Evolutionary conservation across 2,888 invertebrate species (phyloP).

Genomic region (Eupithecia tripunctaria): DNA sequence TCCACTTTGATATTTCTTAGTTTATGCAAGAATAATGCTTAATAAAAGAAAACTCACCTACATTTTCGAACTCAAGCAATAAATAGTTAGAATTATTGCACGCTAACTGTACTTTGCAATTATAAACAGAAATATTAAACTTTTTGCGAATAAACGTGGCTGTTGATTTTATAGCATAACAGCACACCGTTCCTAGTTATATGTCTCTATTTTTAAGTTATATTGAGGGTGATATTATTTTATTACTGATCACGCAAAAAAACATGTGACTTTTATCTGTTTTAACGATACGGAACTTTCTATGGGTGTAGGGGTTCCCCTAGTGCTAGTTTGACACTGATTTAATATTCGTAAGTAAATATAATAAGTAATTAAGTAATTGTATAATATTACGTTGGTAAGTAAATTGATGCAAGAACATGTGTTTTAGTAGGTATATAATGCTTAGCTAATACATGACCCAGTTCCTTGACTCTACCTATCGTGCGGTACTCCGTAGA

Average conservation of each 20-base stretch:
- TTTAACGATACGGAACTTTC: not conserved
- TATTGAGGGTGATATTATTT: not conserved
- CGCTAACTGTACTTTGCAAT: conserved; percentile 9
- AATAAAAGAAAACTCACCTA: not conserved
- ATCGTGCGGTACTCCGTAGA: too few species aligned
- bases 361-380: too few species aligned
- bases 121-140: not conserved
- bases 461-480: too few species aligned
- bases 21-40: not conserved
- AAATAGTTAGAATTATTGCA: conserved; percentile 4
- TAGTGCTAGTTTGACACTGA: too few species aligned
- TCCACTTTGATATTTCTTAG: not conserved
- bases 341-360: too few species aligned
- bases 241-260: not conserved
- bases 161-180: not conserved
- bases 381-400: too few species aligned
- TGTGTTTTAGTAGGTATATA: too few species aligned
- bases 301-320: too few species aligned
- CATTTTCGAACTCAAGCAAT: not conserved
- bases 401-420: too few species aligned
- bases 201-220: not conserved
- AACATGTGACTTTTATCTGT: not conserved
- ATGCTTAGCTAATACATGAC: too few species aligned
- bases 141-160: not conserved
- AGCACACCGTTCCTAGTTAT: not conserved